Percentiles rank a stretch among this genome's conserved stretches.
Evolutionary conservation across 2,797 vertebrate genomes (phyloP).

Genomic region (Sciaenops ocellatus): DNA sequence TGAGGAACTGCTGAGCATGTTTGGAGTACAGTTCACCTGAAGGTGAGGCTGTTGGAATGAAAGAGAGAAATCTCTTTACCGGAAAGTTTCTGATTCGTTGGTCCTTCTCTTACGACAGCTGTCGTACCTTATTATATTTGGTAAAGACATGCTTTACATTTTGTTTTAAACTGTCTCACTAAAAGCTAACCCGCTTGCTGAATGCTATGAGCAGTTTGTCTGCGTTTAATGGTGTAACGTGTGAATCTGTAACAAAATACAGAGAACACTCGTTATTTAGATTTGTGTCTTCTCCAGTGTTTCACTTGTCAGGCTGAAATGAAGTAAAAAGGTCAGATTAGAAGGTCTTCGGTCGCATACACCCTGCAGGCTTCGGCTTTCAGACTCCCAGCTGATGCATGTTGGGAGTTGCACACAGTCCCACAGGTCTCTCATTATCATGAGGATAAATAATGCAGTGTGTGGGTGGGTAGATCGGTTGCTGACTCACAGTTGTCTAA

Average conservation of each 20-base stretch:
- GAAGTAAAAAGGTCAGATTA: background rate
- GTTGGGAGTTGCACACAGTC: background rate
- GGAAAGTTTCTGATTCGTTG: no score
- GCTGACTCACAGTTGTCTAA: background rate
- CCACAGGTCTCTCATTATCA: background rate
- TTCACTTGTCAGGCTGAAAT: background rate
- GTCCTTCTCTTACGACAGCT: no score
- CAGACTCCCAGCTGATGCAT: slow-evolving; percentile 3
- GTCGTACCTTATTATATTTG: background rate
- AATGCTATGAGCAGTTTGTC: background rate
- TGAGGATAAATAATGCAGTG: slow-evolving; percentile 8
- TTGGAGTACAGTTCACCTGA: background rate
- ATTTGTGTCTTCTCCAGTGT: background rate
- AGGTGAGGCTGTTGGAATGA: background rate
- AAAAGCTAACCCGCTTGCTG: background rate
- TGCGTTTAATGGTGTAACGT: background rate
- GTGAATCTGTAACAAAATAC: background rate
- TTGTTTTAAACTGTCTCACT: background rate
- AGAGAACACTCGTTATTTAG: background rate
- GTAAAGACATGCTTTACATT: background rate
- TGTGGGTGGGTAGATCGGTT: background rate
- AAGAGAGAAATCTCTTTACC: no score
- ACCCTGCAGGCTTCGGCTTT: background rate
- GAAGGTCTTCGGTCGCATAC: slow-evolving; percentile 3
- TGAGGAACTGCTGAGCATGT: background rate